Conservation (phyloP, 2,888 invertebrate species). For the Dicycla oo region DNA sequence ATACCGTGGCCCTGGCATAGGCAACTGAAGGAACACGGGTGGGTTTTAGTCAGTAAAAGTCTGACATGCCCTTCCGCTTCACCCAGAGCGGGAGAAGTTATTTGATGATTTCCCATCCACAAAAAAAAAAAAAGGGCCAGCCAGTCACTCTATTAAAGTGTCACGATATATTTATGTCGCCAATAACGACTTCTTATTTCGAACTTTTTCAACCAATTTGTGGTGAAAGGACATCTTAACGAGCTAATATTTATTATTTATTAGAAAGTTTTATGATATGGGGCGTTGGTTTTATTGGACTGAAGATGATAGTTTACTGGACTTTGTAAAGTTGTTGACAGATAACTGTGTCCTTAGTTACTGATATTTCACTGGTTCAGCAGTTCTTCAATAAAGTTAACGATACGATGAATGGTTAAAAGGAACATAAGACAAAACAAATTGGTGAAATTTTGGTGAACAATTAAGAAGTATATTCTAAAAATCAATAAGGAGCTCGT, state of each 20-base stretch:
- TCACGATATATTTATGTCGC: slow-evolving; percentile 52
- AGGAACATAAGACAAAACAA: neutral
- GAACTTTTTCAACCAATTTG: slow-evolving; percentile 58
- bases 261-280: slow-evolving; percentile 32
- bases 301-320: slow-evolving; percentile 21
- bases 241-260: slow-evolving; percentile 57
- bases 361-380: neutral
- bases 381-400: neutral
- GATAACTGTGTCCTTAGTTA: neutral
- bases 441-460: no score
- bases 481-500: no score
- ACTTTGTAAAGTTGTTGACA: neutral
- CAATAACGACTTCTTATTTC: slow-evolving; percentile 52
- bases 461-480: no score
- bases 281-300: slow-evolving; percentile 27
- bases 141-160: slow-evolving; percentile 41
- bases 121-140: slow-evolving; percentile 43
- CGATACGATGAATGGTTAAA: neutral
- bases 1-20: no score
- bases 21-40: no score
- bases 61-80: no score
- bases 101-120: no score
- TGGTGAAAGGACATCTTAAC: slow-evolving; percentile 50
- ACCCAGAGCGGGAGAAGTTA: no score
- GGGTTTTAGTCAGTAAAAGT: no score